These are phyloP conservation scores for Muschampia plurimacula DNA, from an alignment of 2,888 invertebrate species.

Conservation along the genomic window DNA sequence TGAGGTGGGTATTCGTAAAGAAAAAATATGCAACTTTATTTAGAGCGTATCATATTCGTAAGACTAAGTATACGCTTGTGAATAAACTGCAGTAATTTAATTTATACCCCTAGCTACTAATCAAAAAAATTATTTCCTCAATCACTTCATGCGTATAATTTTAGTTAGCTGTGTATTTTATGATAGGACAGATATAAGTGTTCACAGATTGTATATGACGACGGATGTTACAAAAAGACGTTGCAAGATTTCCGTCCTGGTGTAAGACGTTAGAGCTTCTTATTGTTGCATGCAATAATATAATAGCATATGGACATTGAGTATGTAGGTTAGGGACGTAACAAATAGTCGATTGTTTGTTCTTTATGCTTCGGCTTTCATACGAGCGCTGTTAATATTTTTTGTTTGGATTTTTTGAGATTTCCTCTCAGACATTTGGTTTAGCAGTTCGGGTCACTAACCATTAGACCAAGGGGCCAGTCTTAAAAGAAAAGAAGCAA, in stretches of 20 bases:
- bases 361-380: background rate
- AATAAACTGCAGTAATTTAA: background rate
- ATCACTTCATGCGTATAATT: slow-evolving; percentile 7
- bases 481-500: too few relatives aligned
- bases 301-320: slow-evolving; percentile 42
- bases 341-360: slow-evolving; percentile 8
- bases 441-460: too few relatives aligned
- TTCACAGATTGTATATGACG: slow-evolving; percentile 1
- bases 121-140: slow-evolving; percentile 10
- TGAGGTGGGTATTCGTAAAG: background rate
- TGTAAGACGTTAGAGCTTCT: slow-evolving; percentile 50
- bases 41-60: background rate
- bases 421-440: too few relatives aligned
- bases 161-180: background rate
- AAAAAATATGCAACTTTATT: background rate
- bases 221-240: slow-evolving; percentile 19
- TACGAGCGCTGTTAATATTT: background rate
- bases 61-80: background rate
- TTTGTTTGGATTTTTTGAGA: background rate
- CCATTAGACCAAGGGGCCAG: too few relatives aligned
- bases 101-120: background rate
- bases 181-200: slow-evolving; percentile 1
- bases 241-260: slow-evolving; percentile 26
- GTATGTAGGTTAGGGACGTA: slow-evolving; percentile 65
- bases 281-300: slow-evolving; percentile 55